Percentiles rank a stretch among this genome's conserved stretches.
phyloP scores from a whole-genome alignment of 2,113 vertebrate species.

The Lipophrys pholis region DNA sequence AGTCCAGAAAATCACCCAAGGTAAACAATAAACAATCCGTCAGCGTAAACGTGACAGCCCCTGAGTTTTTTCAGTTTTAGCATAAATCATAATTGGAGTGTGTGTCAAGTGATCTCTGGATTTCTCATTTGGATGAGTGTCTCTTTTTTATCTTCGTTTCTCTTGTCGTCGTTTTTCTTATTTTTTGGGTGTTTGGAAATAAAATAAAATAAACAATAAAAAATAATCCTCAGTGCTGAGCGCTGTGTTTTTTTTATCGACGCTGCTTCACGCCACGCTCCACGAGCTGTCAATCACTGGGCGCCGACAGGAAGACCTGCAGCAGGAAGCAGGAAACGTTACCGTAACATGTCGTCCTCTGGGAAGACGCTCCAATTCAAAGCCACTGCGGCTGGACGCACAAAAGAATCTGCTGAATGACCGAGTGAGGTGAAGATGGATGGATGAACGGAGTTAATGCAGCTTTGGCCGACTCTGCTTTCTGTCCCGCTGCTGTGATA shows the following conservation, averaged over 20 bases:
- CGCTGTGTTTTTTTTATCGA: constrained; percentile 58
- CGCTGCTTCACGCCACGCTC: constrained; percentile 13
- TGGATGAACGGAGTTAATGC: background rate
- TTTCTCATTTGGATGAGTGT: too few relatives aligned
- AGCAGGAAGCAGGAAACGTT: constrained; percentile 32
- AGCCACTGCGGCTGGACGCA: constrained; percentile 19
- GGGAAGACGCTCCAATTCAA: background rate
- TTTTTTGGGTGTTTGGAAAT: too few relatives aligned
- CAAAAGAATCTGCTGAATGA: constrained; percentile 1
- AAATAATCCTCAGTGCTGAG: background rate
- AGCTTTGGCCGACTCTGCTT: background rate
- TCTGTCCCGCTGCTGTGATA: background rate
- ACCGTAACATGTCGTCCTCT: constrained; percentile 13
- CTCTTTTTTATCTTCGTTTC: too few relatives aligned
- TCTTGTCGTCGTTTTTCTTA: too few relatives aligned
- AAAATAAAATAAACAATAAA: too few relatives aligned
- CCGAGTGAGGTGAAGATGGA: background rate
- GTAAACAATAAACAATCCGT: constrained; percentile 53
- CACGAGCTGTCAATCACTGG: constrained; percentile 61
- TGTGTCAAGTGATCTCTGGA: too few relatives aligned
- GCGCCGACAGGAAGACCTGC: constrained; percentile 40
- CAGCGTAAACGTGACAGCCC: constrained; percentile 59
- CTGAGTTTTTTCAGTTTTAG: constrained; percentile 32
- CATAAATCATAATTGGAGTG: constrained; percentile 4
- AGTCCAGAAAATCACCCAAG: constrained; percentile 15